phyloP scores from a whole-genome alignment of 2,797 vertebrate genomes.

The Falco peregrinus region DNA sequence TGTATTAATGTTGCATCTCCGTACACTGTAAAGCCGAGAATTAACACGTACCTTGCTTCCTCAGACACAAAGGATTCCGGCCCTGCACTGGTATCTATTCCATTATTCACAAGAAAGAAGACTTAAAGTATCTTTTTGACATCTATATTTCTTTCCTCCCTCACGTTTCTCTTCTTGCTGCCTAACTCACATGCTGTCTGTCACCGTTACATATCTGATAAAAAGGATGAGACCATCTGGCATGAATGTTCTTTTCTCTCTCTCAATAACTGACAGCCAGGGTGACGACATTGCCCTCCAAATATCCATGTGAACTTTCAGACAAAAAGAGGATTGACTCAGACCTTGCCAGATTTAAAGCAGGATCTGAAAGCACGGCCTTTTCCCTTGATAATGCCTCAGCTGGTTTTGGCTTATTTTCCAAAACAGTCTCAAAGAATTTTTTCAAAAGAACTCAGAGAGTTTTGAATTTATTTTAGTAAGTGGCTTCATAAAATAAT shows the following conservation, averaged over 20 bases:
- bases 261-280: neutral
- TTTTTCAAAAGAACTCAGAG: neutral
- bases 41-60: neutral
- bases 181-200: neutral
- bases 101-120: neutral
- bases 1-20: neutral
- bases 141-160: neutral
- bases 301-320: neutral
- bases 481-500: neutral
- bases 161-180: neutral
- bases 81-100: neutral
- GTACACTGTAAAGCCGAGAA: neutral
- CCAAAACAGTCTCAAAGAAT: neutral
- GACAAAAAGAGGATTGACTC: neutral
- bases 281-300: neutral
- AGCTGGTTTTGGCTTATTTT: neutral
- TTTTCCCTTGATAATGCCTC: neutral
- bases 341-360: neutral
- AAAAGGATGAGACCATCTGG: slow-evolving; percentile 27
- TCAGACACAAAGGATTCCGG: neutral
- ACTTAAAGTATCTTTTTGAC: neutral
- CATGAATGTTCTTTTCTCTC: neutral
- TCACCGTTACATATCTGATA: neutral
- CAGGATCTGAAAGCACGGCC: neutral
- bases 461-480: neutral